Evolutionary conservation across 2,888 invertebrate species (phyloP).

Genomic region (Athalia cordata): DNA sequence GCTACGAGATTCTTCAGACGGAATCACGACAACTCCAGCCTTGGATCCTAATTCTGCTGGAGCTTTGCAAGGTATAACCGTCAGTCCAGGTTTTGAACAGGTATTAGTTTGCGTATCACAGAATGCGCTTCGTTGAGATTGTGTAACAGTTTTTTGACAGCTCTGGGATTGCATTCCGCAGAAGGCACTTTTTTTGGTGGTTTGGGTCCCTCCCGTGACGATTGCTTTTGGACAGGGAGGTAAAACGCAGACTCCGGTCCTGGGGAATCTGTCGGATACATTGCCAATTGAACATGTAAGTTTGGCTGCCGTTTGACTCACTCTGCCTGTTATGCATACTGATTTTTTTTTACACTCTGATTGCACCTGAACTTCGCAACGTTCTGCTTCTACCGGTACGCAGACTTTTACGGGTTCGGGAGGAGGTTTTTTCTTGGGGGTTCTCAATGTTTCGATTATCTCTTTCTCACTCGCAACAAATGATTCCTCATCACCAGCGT

Average conservation of each 20-base stretch:
- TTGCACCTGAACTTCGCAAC: too few species aligned
- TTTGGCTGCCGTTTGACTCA: conserved; percentile 55
- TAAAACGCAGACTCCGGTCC: conserved; percentile 63
- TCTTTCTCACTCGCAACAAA: conserved; percentile 37
- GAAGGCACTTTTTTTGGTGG: conserved; percentile 39
- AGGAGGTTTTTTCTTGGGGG: conserved; percentile 9
- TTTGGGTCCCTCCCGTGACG: conserved; percentile 12
- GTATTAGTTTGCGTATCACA: conserved; percentile 47
- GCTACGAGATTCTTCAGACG: conserved; percentile 59
- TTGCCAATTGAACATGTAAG: conserved; percentile 61
- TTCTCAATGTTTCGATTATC: conserved; percentile 23
- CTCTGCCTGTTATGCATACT: conserved; percentile 62
- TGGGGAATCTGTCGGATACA: conserved; percentile 61
- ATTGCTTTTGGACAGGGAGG: conserved; percentile 73
- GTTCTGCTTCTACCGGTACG: conserved; percentile 6
- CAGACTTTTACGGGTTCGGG: not conserved
- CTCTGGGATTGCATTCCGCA: conserved; percentile 30
- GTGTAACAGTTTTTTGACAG: conserved; percentile 37
- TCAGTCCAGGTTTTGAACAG: conserved; percentile 64
- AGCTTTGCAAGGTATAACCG: conserved; percentile 66
- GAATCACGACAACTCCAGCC: conserved; percentile 68
- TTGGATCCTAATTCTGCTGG: conserved; percentile 63
- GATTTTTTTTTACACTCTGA: conserved; percentile 1
- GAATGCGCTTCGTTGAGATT: conserved; percentile 49
- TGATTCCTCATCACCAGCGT: conserved; percentile 51